phyloP scores from a whole-genome alignment of 1,140 invertebrate species.

The Andricus grossulariae region DNA sequence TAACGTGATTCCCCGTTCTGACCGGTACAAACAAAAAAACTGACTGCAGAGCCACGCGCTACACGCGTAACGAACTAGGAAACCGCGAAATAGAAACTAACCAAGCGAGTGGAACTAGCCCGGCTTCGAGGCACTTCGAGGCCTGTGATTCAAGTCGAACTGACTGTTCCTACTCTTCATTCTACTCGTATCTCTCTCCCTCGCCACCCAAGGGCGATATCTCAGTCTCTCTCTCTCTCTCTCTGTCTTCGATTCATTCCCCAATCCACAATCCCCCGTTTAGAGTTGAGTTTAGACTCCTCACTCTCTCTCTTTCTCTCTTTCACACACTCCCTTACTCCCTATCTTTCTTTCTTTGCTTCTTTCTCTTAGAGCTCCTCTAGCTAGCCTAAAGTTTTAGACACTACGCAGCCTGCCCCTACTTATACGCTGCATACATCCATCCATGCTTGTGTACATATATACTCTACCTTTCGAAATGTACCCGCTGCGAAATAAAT shows the following conservation, averaged over 20 bases:
- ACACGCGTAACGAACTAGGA: conserved; percentile 14
- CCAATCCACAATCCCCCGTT: background rate
- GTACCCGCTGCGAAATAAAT: conserved; percentile 9
- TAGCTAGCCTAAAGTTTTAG: conserved; percentile 14
- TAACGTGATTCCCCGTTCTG: background rate
- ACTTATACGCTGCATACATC: background rate
- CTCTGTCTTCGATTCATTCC: background rate
- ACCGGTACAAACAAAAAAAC: background rate
- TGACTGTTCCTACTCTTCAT: conserved; percentile 12
- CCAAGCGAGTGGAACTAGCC: conserved; percentile 32
- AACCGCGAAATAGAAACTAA: conserved; percentile 38
- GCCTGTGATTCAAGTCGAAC: conserved; percentile 7
- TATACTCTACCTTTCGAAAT: no score
- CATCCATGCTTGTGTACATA: background rate
- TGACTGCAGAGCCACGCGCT: background rate
- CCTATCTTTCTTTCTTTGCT: conserved; percentile 23
- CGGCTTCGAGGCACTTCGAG: conserved; percentile 29
- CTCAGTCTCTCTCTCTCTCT: background rate
- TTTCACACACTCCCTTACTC: conserved; percentile 30
- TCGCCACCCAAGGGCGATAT: conserved; percentile 5
- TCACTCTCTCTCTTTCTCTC: conserved; percentile 33
- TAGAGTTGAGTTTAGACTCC: background rate
- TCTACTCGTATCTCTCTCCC: conserved; percentile 5
- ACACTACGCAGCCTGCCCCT: conserved; percentile 9
- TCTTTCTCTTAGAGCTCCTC: background rate